Evolutionary conservation across 2,888 invertebrate genomes (phyloP).

Genomic region (Tipula lateralis): DNA sequence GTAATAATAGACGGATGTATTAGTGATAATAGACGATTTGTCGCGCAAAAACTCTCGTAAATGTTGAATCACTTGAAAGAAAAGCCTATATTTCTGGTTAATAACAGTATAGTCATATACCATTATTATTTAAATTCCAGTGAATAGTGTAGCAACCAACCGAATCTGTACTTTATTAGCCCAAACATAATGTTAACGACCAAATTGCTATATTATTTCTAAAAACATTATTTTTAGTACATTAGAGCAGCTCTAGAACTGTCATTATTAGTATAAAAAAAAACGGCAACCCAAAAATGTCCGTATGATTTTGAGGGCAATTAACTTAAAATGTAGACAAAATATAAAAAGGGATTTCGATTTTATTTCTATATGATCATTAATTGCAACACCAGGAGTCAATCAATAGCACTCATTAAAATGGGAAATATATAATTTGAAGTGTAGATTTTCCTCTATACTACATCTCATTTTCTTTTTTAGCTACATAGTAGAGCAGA

Average conservation of each 20-base stretch:
- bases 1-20: too few species aligned
- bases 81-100: too few species aligned
- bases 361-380: neutral
- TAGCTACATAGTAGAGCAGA: neutral
- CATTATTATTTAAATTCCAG: too few species aligned
- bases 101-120: too few species aligned
- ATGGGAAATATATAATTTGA: conserved; percentile 11
- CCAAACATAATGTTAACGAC: too few species aligned
- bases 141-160: too few species aligned
- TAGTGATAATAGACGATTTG: too few species aligned
- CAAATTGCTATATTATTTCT: too few species aligned
- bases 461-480: neutral
- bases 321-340: neutral
- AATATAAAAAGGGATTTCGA: neutral
- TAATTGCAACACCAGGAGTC: conserved; percentile 19
- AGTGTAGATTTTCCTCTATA: neutral
- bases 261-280: neutral
- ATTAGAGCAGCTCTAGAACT: neutral
- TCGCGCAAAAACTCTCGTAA: too few species aligned
- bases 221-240: too few species aligned
- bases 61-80: too few species aligned
- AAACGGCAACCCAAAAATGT: neutral
- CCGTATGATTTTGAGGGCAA: neutral
- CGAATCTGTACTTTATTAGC: too few species aligned
- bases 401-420: conserved; percentile 19